Conservation (phyloP, 2,113 vertebrate species). For the Mus spicilegus region DNA sequence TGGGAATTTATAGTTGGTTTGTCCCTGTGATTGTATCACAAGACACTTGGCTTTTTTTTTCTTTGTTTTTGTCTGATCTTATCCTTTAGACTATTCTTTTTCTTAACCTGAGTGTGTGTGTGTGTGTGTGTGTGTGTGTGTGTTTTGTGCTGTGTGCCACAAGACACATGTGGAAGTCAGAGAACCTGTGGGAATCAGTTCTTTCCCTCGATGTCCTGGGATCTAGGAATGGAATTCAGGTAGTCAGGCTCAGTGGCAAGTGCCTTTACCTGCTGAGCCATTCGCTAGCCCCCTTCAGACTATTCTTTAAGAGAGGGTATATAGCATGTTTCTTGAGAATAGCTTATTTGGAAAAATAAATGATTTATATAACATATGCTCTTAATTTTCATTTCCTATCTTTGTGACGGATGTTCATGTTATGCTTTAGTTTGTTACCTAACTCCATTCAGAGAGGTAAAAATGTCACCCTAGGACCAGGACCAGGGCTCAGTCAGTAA, state of each 20-base stretch:
- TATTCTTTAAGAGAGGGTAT: not conserved
- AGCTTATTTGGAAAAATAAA: not conserved
- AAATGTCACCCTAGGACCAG: not conserved
- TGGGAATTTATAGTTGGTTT: not conserved
- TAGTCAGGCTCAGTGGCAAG: not conserved
- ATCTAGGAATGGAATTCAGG: not conserved
- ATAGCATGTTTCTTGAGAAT: not conserved
- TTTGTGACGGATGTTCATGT: slow-evolving; percentile 40
- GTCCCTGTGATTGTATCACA: not conserved
- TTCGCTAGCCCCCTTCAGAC: not conserved
- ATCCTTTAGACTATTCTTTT: not conserved
- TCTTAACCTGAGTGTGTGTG: not conserved
- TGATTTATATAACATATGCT: not conserved
- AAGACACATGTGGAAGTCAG: not conserved
- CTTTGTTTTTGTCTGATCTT: slow-evolving; percentile 37
- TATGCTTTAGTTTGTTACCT: slow-evolving; percentile 34
- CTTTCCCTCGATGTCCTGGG: not conserved
- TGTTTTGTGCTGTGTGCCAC: not conserved
- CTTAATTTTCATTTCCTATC: slow-evolving; percentile 25
- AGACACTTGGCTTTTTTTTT: slow-evolving; percentile 31
- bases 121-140: not conserved
- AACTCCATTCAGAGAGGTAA: slow-evolving; percentile 38
- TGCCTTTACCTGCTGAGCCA: not conserved
- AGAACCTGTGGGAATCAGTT: not conserved
- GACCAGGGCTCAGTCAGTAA: not conserved